These are phyloP conservation scores for Drosophila aldrichi DNA, from an alignment of 2,888 invertebrate genomes.

Conservation along the genomic window DNA sequence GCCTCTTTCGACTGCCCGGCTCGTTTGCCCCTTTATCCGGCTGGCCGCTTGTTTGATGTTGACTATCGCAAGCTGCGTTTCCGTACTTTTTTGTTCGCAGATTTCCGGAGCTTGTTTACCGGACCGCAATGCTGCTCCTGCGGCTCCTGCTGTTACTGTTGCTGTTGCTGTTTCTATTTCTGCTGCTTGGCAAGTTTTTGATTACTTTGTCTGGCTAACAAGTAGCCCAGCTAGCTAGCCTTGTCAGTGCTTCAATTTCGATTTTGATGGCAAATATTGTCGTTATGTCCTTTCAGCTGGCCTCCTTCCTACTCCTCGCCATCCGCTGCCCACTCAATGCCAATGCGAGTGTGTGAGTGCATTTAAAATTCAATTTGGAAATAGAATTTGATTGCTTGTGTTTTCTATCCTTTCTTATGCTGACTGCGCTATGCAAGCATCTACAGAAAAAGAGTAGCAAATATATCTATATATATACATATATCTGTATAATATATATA, in stretches of 20 bases:
- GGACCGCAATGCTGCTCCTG: constrained; percentile 2
- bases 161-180: constrained; percentile 8
- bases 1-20: background rate
- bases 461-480: constrained; percentile 2
- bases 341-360: constrained; percentile 27
- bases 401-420: constrained; percentile 18
- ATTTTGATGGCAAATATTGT: constrained; percentile 55
- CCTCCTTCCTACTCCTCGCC: constrained; percentile 12
- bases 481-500: background rate
- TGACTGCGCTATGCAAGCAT: constrained; percentile 6
- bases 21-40: constrained; percentile 8
- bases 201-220: constrained; percentile 60
- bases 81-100: constrained; percentile 34
- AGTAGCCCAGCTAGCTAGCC: constrained; percentile 39
- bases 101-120: constrained; percentile 53
- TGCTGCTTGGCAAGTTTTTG: constrained; percentile 51
- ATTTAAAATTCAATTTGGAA: constrained; percentile 63
- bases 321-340: constrained; percentile 1
- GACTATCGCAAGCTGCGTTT: constrained; percentile 33
- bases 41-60: constrained; percentile 35
- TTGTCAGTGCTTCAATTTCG: constrained; percentile 34
- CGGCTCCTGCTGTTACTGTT: background rate
- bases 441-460: background rate
- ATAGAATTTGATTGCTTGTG: constrained; percentile 54
- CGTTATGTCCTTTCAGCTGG: constrained; percentile 38